These are phyloP conservation scores for Dreissena polymorpha DNA, from an alignment of 1,140 invertebrate genomes.

Conservation along the genomic window DNA sequence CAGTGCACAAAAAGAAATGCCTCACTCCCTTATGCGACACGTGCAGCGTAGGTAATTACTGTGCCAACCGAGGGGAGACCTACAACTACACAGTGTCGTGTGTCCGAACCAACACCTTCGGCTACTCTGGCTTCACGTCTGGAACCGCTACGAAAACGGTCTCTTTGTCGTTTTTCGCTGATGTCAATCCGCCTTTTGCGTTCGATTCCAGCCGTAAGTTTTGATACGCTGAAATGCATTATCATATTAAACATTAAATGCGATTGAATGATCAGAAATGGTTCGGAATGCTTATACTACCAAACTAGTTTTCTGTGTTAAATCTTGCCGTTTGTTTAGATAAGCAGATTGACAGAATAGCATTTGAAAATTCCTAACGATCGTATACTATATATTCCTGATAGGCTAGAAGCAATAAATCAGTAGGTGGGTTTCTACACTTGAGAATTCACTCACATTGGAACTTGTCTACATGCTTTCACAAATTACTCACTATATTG, in stretches of 20 bases:
- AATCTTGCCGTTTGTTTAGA: no score
- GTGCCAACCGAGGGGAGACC: not conserved
- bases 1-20: not conserved
- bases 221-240: not conserved
- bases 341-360: no score
- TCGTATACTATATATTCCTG: no score
- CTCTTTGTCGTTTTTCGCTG: not conserved
- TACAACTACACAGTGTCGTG: not conserved
- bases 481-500: no score
- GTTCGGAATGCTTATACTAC: no score
- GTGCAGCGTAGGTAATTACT: not conserved
- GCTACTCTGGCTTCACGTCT: not conserved
- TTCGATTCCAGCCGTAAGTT: not conserved
- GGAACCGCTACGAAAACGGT: not conserved
- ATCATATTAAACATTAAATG: not conserved
- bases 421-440: no score
- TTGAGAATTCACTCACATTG: no score
- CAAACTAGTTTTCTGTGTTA: no score
- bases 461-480: no score
- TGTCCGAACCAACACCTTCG: not conserved
- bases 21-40: not conserved
- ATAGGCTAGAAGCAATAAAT: no score
- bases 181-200: not conserved
- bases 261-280: no score
- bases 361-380: no score